Conservation (phyloP, 1,140 invertebrate species). For the Brachionus paranguensis region DNA sequence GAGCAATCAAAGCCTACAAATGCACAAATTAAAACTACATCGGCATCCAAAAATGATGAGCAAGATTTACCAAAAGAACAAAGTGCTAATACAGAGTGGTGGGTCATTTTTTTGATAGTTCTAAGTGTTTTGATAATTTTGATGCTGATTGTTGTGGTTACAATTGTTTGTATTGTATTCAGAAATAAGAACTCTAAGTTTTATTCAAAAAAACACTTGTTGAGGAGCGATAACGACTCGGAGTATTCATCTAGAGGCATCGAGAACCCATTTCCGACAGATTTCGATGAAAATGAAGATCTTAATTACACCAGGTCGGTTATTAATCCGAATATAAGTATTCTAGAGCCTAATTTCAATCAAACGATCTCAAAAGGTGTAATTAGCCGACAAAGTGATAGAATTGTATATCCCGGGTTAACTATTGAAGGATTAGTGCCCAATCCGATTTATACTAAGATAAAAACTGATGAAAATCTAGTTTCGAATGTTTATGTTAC, state of each 20-base stretch:
- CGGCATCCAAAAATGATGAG: background rate
- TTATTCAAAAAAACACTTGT: background rate
- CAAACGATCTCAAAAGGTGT: background rate
- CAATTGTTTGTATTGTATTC: background rate
- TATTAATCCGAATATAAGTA: background rate
- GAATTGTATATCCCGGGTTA: background rate
- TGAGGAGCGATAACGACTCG: background rate
- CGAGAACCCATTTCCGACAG: background rate
- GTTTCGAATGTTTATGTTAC: background rate
- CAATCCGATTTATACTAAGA: background rate
- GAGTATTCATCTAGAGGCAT: background rate
- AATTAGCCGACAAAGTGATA: background rate
- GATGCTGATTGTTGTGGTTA: background rate
- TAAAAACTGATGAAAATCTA: background rate
- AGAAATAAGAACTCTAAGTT: background rate
- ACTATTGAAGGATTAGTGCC: background rate
- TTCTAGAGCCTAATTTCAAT: background rate
- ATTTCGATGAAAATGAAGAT: background rate
- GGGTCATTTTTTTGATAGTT: background rate
- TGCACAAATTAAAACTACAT: background rate
- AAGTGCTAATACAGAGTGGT: background rate
- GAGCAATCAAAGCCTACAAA: background rate
- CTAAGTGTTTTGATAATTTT: background rate
- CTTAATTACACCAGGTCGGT: background rate
- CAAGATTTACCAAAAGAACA: background rate